Conservation (phyloP, 2,888 invertebrate genomes). For the Polia nebulosa region DNA sequence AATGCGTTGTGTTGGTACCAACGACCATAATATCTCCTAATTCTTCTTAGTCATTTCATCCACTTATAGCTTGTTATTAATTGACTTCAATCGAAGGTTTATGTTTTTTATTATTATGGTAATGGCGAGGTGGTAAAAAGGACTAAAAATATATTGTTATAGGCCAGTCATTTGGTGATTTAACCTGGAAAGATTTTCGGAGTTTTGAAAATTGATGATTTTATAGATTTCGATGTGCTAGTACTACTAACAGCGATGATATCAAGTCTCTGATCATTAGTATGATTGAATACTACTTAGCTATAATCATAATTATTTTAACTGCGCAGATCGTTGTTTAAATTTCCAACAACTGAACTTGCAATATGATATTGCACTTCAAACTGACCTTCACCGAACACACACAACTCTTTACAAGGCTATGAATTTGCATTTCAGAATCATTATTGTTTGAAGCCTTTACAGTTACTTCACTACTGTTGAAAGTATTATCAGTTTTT, state of each 20-base stretch:
- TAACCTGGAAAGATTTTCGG: no score
- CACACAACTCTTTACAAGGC: slow-evolving; percentile 20
- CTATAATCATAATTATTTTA: slow-evolving; percentile 16
- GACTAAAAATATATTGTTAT: no score
- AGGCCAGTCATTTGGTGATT: no score
- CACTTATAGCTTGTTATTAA: no score
- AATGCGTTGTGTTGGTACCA: not conserved
- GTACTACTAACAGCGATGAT: no score
- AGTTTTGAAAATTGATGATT: no score
- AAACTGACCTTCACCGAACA: slow-evolving; percentile 33
- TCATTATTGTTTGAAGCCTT: slow-evolving; percentile 23
- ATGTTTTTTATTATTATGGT: no score
- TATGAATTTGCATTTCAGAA: slow-evolving; percentile 30
- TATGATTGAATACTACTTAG: slow-evolving; percentile 26
- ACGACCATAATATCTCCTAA: slow-evolving; percentile 10
- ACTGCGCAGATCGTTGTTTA: slow-evolving; percentile 25
- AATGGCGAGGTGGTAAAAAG: no score
- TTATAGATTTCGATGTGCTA: no score
- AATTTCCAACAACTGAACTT: slow-evolving; percentile 3
- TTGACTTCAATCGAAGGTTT: no score
- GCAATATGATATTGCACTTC: slow-evolving; percentile 39
- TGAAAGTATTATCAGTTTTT: slow-evolving; percentile 24
- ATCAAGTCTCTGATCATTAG: no score
- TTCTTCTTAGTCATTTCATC: no score
- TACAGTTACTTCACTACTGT: not conserved